Base-by-base conservation (phyloP, 1,140 invertebrate species). In the Choristoneura fumiferana region DNA sequence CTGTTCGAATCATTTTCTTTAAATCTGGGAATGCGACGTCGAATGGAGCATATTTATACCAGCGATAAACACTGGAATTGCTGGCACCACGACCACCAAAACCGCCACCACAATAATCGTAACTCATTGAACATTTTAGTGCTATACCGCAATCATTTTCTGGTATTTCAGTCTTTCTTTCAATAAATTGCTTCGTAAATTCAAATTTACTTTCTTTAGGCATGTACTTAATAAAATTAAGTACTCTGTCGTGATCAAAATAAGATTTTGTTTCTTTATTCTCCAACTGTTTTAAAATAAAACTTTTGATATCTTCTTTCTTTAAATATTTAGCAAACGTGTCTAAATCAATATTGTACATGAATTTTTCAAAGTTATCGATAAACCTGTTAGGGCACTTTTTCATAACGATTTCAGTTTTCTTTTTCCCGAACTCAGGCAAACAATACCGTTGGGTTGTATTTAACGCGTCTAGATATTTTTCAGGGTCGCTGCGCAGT, bases 151-250 rank as follows among this genome's bases (percentile, higher is more conserved):
- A 49, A n/a, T 14, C 54, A 12, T 56, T 29, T 18, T 58, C 38
- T 39, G 63, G 49, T 52, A 38, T 14, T 22, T 53, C 36, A 35
- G 54, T 62, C 39, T 53, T 53, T 62, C 72, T 77, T 14, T 78
- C 69, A 14, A 81, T 78, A 56, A 73, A 73, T 36, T 62, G 49
- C 57, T 78, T 78, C n/a, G 82, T 54, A 54, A 77, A 81, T 58
- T 78, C 62, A 38, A 78, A 76, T 56, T 60, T 65, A 6, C 59
- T 54, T 43, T 79, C 69, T 14, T 39, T 38, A 34, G 77, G 77
- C 58, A 87, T 61, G 17, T 57, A 61, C 13, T 60, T 60, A 4
- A 84, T 36, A 57, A 84, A 84, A 38, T 58, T 45, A 49, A 72
- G 69, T 15, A 84, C 36, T 14, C 59, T 65, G 6, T 71, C 35